Evolutionary conservation across 2,113 vertebrate species (phyloP).

Genomic region (Takifugu bimaculatus): DNA sequence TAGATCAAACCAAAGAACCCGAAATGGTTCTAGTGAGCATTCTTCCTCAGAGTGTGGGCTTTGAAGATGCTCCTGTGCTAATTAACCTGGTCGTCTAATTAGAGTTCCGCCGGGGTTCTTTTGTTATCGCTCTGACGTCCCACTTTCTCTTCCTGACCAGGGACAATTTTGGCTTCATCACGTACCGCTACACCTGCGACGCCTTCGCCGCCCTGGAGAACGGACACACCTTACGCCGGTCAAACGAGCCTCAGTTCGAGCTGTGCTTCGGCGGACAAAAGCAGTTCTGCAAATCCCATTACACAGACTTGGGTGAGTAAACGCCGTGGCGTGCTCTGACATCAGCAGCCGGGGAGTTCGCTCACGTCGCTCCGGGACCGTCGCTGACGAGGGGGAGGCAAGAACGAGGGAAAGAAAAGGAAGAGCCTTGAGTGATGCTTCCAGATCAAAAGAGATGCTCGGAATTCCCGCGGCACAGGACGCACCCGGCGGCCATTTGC

Average conservation of each 20-base stretch:
- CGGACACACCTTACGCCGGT: slow-evolving; percentile 92
- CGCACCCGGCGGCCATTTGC: slow-evolving; percentile 30
- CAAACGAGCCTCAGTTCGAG: slow-evolving; percentile 91
- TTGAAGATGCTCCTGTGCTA: slow-evolving; percentile 58
- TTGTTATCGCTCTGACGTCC: slow-evolving; percentile 29
- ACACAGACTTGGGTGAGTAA: slow-evolving; percentile 96
- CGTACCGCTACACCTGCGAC: slow-evolving; percentile 98
- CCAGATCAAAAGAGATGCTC: slow-evolving; percentile 34
- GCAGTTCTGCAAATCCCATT: slow-evolving; percentile 95
- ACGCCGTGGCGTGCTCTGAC: slow-evolving; percentile 1
- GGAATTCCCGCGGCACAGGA: slow-evolving; percentile 22
- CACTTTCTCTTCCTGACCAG: slow-evolving; percentile 78
- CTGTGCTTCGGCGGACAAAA: slow-evolving; percentile 96
- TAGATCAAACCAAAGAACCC: no score
- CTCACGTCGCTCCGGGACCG: slow-evolving; percentile 25
- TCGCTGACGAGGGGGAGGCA: slow-evolving; percentile 2
- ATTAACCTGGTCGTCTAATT: no score
- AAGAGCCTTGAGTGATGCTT: neutral
- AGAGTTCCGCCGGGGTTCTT: no score
- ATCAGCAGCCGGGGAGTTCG: slow-evolving; percentile 3
- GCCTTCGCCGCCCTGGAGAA: slow-evolving; percentile 98
- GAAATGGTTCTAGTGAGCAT: no score
- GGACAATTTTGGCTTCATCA: slow-evolving; percentile 99
- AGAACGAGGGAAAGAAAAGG: slow-evolving; percentile 1
- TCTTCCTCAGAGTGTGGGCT: neutral